Conservation (phyloP, 1,140 invertebrate species). For the Mizuhopecten yessoensis region DNA sequence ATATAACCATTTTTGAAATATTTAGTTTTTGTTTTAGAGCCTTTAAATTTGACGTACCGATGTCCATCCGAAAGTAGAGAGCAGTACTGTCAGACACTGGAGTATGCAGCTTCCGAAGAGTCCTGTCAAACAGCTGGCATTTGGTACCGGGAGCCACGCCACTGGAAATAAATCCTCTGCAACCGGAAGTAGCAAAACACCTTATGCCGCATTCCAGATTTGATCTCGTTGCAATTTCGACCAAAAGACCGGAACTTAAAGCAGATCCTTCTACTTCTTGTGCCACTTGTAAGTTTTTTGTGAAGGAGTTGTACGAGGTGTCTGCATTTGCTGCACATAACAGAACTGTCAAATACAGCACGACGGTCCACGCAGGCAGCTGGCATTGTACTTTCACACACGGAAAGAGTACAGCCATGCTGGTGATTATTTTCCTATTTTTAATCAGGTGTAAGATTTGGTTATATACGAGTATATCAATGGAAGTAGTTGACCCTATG, state of each 20-base stretch:
- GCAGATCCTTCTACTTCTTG: not conserved
- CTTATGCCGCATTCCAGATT: not conserved
- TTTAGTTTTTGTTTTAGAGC: too few relatives aligned
- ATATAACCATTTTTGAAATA: too few relatives aligned
- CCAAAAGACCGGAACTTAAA: not conserved
- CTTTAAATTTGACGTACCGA: not conserved
- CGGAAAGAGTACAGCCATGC: not conserved
- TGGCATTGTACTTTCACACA: not conserved
- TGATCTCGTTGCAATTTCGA: not conserved
- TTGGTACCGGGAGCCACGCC: not conserved
- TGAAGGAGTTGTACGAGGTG: not conserved
- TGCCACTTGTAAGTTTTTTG: not conserved
- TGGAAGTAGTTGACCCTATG: too few relatives aligned
- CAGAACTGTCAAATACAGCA: not conserved
- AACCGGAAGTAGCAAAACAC: not conserved
- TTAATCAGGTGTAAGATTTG: not conserved
- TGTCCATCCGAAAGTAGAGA: not conserved
- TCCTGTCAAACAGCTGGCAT: not conserved
- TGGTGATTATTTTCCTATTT: not conserved
- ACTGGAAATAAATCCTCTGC: not conserved
- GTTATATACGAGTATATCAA: too few relatives aligned
- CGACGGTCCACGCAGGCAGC: not conserved
- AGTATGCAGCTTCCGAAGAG: not conserved
- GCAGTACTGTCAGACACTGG: not conserved
- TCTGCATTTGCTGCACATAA: not conserved